A percentile compares a stretch with the other conserved stretches of the same genome.
Conservation (phyloP, 2,888 invertebrate genomes). For the Mesorhabditis belari region DNA sequence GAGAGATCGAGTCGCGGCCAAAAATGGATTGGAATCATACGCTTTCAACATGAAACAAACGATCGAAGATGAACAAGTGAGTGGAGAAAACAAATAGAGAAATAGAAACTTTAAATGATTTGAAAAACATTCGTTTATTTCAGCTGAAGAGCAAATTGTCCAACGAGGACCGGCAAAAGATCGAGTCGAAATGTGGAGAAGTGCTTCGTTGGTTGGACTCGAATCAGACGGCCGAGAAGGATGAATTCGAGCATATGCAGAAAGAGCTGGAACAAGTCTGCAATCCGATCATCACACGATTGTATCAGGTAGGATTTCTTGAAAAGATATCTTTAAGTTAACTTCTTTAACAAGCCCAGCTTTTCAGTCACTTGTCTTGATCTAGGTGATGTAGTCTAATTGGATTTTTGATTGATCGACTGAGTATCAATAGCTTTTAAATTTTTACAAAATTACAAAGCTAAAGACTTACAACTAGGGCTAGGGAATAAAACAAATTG, state of each 20-base stretch:
- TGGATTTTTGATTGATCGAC: too few species aligned
- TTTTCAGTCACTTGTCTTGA: too few species aligned
- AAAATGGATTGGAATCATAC: constrained; percentile 80
- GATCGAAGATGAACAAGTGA: constrained; percentile 36
- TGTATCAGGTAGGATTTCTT: too few species aligned
- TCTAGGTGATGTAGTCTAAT: too few species aligned
- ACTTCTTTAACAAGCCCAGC: too few species aligned
- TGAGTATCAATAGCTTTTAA: too few species aligned
- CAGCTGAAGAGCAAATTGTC: constrained; percentile 67
- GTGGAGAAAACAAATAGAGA: constrained; percentile 4
- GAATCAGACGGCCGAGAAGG: constrained; percentile 75
- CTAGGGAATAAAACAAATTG: too few species aligned
- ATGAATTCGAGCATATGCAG: constrained; percentile 60
- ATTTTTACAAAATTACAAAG: too few species aligned
- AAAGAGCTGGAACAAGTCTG: constrained; percentile 35
- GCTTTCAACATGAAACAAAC: constrained; percentile 51
- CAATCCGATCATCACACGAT: constrained; percentile 35
- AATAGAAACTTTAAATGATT: too few species aligned
- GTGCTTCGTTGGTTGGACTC: constrained; percentile 68
- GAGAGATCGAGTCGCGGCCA: constrained; percentile 65
- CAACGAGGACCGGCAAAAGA: constrained; percentile 72
- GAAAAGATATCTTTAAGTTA: too few species aligned
- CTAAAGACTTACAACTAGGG: too few species aligned
- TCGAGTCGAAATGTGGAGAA: constrained; percentile 80
- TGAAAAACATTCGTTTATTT: constrained; percentile 2